Base-by-base conservation (phyloP, 2,113 vertebrate species). In the Anhinga anhinga region DNA sequence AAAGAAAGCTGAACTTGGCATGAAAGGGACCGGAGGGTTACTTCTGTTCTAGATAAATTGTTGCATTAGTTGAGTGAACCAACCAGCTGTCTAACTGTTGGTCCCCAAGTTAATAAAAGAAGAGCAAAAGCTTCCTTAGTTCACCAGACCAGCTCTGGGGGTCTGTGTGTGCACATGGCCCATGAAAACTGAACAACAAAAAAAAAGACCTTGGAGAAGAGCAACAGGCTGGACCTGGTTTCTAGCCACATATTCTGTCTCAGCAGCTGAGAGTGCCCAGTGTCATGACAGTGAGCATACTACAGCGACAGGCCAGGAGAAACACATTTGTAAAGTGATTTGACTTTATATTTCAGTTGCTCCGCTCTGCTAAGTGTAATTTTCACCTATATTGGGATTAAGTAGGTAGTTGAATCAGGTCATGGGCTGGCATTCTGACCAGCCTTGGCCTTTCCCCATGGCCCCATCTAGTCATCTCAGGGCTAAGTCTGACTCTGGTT, bases 331-430 rank as follows among this genome's bases (percentile, higher is more conserved):
- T 40, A 13, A 63, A 70, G 42, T 20, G 49, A 63, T 18, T 62
- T 0, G 1, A 45, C 36, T 21, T 36, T 15, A 4, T 27, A 38
- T 45, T 76, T 66, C 18, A 13, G 15, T 21, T 55, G 53, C 34
- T 55, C 11, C 50, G 20, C 38, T 71, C 40, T 25, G 9, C 2
- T 56, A 52, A 49, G 27, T 27, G 13, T 18, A 9, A 23, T 53
- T 56, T 70, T 52, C 23, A 52, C 25, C 29, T 45, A 10, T 27
- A 13, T 8, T 63, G 50, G 22, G 11, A 50, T 45, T 42, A 49
- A 34, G 20, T 9, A 53, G 12, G 10, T 6, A 7, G 8, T 1
- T 63, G 19, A 29, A 53, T 20, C 47, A 80, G 0, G 1, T 5
- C 14, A 10, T 5, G 4, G 49, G 25, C 21, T 79, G 29, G 38